Percentiles rank a stretch among this genome's conserved stretches.
These are phyloP conservation scores for Timandra comae DNA, from an alignment of 2,888 invertebrate species.

Conservation along the genomic window DNA sequence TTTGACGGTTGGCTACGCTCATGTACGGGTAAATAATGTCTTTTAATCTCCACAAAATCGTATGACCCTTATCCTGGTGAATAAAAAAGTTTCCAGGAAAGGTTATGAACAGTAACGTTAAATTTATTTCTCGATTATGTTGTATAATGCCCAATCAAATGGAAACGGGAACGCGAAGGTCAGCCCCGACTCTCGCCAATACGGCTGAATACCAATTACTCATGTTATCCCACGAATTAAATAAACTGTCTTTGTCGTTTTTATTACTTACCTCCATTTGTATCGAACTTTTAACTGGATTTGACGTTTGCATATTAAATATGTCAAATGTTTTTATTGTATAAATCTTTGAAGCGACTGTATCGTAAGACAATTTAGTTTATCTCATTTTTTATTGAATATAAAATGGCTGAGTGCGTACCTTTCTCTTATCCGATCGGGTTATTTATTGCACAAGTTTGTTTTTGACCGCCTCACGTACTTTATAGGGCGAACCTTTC, in stretches of 20 bases:
- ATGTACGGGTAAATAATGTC: conserved; percentile 63
- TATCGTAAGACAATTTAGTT: conserved; percentile 63
- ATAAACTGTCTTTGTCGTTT: too few relatives aligned
- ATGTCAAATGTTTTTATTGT: conserved; percentile 25
- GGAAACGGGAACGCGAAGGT: conserved; percentile 27
- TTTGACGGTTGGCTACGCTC: conserved; percentile 54
- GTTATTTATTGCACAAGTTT: conserved; percentile 75
- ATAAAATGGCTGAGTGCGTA: conserved; percentile 68
- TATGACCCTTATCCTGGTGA: conserved; percentile 53
- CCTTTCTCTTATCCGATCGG: conserved; percentile 71
- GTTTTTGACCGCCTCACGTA: conserved; percentile 76
- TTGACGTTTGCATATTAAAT: conserved; percentile 22
- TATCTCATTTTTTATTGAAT: conserved; percentile 73
- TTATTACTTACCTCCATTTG: not conserved
- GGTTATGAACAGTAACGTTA: conserved; percentile 48
- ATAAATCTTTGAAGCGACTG: conserved; percentile 52
- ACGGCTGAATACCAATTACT: conserved; percentile 31
- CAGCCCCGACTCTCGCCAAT: conserved; percentile 20
- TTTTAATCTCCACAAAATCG: conserved; percentile 62
- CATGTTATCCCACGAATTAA: conserved; percentile 16
- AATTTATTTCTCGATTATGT: conserved; percentile 64
- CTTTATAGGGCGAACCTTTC: conserved; percentile 72
- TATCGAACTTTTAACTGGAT: too few relatives aligned
- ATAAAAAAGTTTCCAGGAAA: conserved; percentile 52
- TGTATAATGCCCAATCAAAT: conserved; percentile 37